Evolutionary conservation across 2,797 vertebrate genomes (phyloP).

Genomic region (Molothrus ater): DNA sequence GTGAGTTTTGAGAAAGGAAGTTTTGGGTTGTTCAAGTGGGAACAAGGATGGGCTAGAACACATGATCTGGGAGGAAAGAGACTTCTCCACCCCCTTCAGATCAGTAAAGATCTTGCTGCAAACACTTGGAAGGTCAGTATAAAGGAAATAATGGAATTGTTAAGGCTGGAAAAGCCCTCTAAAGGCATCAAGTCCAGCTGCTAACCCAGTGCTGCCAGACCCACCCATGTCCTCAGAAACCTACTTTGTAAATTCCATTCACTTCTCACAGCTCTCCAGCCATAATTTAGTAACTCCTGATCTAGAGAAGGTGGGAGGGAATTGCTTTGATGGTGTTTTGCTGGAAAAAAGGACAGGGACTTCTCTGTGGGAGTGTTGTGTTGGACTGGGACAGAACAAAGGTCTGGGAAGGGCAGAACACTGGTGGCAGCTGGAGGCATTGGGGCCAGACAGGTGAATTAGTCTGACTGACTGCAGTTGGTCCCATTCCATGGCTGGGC

Average conservation of each 20-base stretch:
- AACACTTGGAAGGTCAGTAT: fast-evolving
- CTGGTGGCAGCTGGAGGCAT: fast-evolving
- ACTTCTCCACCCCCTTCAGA: background rate
- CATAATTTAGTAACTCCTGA: background rate
- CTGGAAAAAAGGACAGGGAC: background rate
- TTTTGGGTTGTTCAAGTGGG: background rate
- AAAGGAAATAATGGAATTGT: background rate
- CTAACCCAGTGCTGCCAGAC: background rate
- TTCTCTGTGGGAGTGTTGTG: background rate
- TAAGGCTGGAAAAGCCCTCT: background rate
- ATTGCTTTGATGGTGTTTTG: background rate
- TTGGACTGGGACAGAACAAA: background rate
- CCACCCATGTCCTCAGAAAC: background rate
- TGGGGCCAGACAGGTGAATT: background rate
- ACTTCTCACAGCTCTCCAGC: background rate
- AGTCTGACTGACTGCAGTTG: fast-evolving
- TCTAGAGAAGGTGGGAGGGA: background rate
- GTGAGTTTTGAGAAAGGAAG: background rate
- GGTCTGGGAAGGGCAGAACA: background rate
- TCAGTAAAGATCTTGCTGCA: background rate
- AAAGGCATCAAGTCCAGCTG: background rate
- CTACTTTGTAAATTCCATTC: background rate
- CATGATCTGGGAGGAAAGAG: background rate
- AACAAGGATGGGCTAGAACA: background rate
- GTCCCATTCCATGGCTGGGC: background rate